Evolutionary conservation across 2,888 invertebrate genomes (phyloP).

Genomic region (Habrosyne pyritoides): DNA sequence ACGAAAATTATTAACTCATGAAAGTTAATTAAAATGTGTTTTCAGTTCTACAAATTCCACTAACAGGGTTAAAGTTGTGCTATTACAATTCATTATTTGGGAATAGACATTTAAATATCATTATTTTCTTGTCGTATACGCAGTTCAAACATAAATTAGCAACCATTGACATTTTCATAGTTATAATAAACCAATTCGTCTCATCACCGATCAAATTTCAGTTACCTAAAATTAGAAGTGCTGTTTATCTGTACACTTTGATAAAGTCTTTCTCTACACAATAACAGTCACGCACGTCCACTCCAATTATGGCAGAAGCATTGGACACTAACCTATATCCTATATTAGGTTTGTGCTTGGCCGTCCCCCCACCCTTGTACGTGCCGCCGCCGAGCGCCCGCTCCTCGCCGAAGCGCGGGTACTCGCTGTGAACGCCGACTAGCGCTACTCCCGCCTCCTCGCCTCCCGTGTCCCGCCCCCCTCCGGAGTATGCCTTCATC

Average conservation of each 20-base stretch:
- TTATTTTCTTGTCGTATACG: no score
- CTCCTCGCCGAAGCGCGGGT: slow-evolving; percentile 95
- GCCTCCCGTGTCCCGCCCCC: slow-evolving; percentile 83
- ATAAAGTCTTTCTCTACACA: slow-evolving; percentile 7
- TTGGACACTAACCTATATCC: slow-evolving; percentile 87
- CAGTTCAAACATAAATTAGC: no score
- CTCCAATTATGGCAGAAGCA: slow-evolving; percentile 40
- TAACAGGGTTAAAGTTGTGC: no score
- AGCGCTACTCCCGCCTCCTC: slow-evolving; percentile 96
- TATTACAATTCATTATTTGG: no score
- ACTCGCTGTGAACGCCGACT: slow-evolving; percentile 95
- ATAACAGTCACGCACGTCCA: slow-evolving; percentile 20
- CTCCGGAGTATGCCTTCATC: slow-evolving; percentile 89
- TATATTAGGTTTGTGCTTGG: slow-evolving; percentile 96
- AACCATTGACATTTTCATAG: no score
- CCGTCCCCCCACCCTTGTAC: slow-evolving; percentile 88
- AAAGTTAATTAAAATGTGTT: not conserved
- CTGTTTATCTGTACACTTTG: slow-evolving; percentile 13
- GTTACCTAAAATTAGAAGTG: not conserved
- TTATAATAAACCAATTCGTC: not conserved
- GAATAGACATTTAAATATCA: no score
- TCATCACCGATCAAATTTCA: not conserved
- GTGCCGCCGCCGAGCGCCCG: slow-evolving; percentile 90
- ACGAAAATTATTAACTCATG: not conserved
- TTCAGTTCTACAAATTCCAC: no score